A percentile compares a stretch with the other conserved stretches of the same genome.
Evolutionary conservation across 1,140 invertebrate species (phyloP).

Genomic region (Anthonomus grandis): DNA sequence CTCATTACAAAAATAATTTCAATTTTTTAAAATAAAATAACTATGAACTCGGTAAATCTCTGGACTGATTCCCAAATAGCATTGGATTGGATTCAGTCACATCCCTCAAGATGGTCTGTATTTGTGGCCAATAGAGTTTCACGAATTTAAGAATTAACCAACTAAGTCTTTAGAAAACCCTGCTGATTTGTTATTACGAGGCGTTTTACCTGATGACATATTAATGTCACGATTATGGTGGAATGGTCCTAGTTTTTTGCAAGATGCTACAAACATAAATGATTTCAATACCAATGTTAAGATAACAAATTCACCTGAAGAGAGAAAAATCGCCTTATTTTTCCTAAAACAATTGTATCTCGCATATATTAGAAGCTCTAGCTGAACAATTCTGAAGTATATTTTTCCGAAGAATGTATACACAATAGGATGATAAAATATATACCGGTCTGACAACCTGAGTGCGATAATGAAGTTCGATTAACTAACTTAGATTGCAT

Average conservation of each 20-base stretch:
- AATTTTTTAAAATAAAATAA: neutral
- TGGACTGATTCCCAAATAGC: conserved; percentile 22
- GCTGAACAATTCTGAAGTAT: too few relatives aligned
- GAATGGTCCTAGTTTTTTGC: conserved; percentile 14
- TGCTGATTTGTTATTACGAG: conserved; percentile 48
- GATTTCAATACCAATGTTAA: too few relatives aligned
- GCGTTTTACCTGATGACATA: conserved; percentile 29
- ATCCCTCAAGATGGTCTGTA: conserved; percentile 10
- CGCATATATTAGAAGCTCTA: too few relatives aligned
- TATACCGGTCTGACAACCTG: too few relatives aligned
- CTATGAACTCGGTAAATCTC: neutral
- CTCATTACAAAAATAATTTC: conserved; percentile 1
- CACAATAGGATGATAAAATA: too few relatives aligned
- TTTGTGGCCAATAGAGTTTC: conserved; percentile 22
- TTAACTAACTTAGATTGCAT: too few relatives aligned
- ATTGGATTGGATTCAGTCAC: conserved; percentile 9
- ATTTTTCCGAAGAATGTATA: too few relatives aligned
- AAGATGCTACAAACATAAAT: too few relatives aligned
- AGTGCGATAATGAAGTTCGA: too few relatives aligned
- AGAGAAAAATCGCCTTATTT: too few relatives aligned
- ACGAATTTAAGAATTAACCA: conserved; percentile 36
- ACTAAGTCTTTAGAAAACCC: conserved; percentile 44
- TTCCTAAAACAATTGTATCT: too few relatives aligned
- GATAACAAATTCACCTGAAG: too few relatives aligned
- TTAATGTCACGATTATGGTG: conserved; percentile 16